phyloP scores from a whole-genome alignment of 2,797 vertebrate species.

The Gymnoscopelus braueri region DNA sequence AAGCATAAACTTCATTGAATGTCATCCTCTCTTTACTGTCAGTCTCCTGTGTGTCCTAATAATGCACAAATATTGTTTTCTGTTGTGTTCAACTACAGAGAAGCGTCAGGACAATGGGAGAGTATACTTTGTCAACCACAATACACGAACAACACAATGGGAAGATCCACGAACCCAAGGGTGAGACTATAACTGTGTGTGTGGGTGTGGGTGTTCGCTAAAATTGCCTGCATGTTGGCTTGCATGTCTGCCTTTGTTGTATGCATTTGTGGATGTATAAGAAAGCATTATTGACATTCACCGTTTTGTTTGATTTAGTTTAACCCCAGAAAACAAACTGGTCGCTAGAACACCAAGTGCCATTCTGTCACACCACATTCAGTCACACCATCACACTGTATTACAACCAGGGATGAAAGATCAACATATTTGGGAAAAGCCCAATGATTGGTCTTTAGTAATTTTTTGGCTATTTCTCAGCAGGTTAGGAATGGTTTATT shows the following conservation, averaged over 20 bases:
- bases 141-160: constrained; percentile 97
- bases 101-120: constrained; percentile 98
- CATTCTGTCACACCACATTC: too few species aligned
- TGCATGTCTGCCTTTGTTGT: constrained; percentile 21
- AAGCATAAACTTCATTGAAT: neutral
- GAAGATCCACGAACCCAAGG: constrained; percentile 97
- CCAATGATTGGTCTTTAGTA: too few species aligned
- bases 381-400: neutral
- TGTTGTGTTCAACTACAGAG: constrained; percentile 74
- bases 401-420: neutral
- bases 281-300: constrained; percentile 6
- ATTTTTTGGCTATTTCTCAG: too few species aligned
- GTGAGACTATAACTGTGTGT: constrained; percentile 75
- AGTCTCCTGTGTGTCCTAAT: neutral
- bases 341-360: too few species aligned
- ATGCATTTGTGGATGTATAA: constrained; percentile 22
- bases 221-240: constrained; percentile 31
- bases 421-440: too few species aligned
- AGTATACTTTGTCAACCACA: constrained; percentile 99
- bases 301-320: neutral
- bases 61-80: neutral
- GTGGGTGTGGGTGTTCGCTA: neutral
- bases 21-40: neutral
- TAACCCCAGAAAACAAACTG: too few species aligned
- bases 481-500: too few species aligned